Evolutionary conservation across 30 jellyfish, hydroid and myxozoan genomes (phyloP), one percentile per base, ranked within the genome.

Genomic region (Calvadosia cruxmelitensis): DNA sequence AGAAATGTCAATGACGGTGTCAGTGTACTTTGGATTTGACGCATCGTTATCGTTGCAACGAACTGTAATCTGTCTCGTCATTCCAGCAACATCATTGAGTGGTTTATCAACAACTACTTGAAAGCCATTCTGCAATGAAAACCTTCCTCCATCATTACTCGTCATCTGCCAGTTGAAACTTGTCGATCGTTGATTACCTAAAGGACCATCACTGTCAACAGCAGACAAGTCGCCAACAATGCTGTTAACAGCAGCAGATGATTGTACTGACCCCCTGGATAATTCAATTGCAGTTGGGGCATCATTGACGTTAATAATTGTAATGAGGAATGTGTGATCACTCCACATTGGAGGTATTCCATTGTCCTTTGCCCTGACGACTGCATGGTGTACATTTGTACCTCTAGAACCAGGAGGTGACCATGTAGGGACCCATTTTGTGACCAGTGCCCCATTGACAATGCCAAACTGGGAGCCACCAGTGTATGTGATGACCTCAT

Each of bases 141-240:
- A 74, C 25, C 81, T 32, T 27, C 92, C 88, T 30, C 50, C 29
- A 76, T 73, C 86, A 57, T 65, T 33, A 67, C 66, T 83, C 3
- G 69, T 67, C 80, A 86, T 42, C 5, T 50, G 53, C 96, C 96
- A 86, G 20, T 50, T 62, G 65, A 79, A 86, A 31, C 64, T 75
- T 69, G 80, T 69, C 15, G 94, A 79, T 29, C 93, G 74, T 29
- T 52, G 35, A 33, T 48, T 50, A 1, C 94, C 85, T 3, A 76
- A 64, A 24, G 85, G 85, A 3, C 85, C 86, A 66, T 86, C 96
- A 49, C 68, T 50, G 57, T 86, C 96, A 16, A 86, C 49, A 5
- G 96, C 94, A 2, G 94, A 79, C 69, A 86, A 63, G 5, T 16
- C 77, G 32, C 96, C 96, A 2, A 86, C 76, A 10, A 79, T 84